Evolutionary conservation across 2,888 invertebrate genomes (phyloP).

Genomic region (Tromatobia lineatoria): DNA sequence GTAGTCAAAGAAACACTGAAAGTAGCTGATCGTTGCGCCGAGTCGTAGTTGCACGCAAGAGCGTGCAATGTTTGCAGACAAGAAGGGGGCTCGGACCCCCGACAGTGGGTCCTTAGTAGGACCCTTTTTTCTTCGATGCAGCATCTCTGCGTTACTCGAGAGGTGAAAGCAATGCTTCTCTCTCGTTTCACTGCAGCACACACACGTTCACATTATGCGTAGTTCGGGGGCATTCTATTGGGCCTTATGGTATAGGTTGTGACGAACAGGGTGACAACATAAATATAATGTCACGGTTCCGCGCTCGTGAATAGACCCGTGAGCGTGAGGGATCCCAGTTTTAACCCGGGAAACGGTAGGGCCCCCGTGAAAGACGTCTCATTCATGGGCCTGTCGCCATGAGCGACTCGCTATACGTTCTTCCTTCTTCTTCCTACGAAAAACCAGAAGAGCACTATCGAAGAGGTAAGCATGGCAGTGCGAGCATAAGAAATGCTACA

Average conservation of each 20-base stretch:
- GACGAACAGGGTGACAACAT: slow-evolving; percentile 83
- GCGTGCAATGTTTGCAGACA: slow-evolving; percentile 81
- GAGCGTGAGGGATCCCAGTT: slow-evolving; percentile 6
- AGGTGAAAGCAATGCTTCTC: slow-evolving; percentile 40
- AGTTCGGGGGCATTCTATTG: slow-evolving; percentile 1
- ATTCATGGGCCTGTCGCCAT: slow-evolving; percentile 51
- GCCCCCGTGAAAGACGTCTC: slow-evolving; percentile 65
- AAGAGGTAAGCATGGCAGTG: slow-evolving; percentile 22
- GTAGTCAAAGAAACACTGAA: slow-evolving; percentile 44
- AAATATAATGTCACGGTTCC: slow-evolving; percentile 85
- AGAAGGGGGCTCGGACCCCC: slow-evolving; percentile 77
- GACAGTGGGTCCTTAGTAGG: slow-evolving; percentile 65
- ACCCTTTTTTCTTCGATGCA: slow-evolving; percentile 51
- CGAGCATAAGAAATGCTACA: slow-evolving; percentile 24
- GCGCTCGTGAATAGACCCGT: slow-evolving; percentile 79
- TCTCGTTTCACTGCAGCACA: slow-evolving; percentile 65
- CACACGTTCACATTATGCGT: slow-evolving; percentile 31
- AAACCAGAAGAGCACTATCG: slow-evolving; percentile 27
- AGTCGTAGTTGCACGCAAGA: slow-evolving; percentile 50
- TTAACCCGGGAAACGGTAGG: slow-evolving; percentile 45
- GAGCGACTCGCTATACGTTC: slow-evolving; percentile 44
- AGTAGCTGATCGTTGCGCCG: slow-evolving; percentile 59
- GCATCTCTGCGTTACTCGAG: slow-evolving; percentile 62
- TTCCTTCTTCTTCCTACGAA: slow-evolving; percentile 37
- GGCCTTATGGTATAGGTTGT: slow-evolving; percentile 64